Evolutionary conservation across 1,140 invertebrate genomes (phyloP).

Genomic region (Plutomurus gul): DNA sequence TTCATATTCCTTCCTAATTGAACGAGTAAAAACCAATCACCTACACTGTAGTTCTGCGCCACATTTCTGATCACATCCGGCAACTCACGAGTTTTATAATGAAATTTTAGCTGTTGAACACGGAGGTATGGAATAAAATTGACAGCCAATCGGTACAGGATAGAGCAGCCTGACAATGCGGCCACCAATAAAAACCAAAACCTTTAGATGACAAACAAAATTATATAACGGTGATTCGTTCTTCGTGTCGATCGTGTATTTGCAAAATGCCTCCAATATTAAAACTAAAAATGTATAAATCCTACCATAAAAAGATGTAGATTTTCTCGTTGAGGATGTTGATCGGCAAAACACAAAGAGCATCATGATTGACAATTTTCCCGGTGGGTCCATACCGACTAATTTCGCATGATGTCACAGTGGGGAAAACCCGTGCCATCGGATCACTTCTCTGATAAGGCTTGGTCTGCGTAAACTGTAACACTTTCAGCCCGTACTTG

Average conservation of each 20-base stretch:
- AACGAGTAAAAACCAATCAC: conserved; percentile 90
- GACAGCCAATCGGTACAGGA: conserved; percentile 64
- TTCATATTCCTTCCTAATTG: conserved; percentile 90
- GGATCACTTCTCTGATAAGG: conserved; percentile 48
- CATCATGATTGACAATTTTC: conserved; percentile 52
- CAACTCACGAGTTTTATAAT: background rate
- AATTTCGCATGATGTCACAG: no score
- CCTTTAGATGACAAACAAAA: conserved; percentile 66
- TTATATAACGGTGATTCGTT: background rate
- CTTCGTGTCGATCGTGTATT: background rate
- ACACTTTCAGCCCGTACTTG: no score
- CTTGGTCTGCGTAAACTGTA: conserved; percentile 46
- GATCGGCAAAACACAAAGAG: conserved; percentile 69
- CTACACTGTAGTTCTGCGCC: conserved; percentile 78
- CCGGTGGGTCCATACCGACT: conserved; percentile 52
- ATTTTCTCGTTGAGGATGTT: no score
- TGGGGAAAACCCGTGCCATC: conserved; percentile 51
- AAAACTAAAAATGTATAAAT: no score
- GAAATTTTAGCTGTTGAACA: background rate
- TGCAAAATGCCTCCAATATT: background rate
- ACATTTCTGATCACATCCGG: conserved; percentile 69
- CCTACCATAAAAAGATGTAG: conserved; percentile 73
- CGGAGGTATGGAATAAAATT: conserved; percentile 53
- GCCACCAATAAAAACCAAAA: conserved; percentile 77
- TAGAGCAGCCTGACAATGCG: conserved; percentile 65